phyloP scores from a whole-genome alignment of 2,797 vertebrate species.

The Jordanella pulchra region DNA sequence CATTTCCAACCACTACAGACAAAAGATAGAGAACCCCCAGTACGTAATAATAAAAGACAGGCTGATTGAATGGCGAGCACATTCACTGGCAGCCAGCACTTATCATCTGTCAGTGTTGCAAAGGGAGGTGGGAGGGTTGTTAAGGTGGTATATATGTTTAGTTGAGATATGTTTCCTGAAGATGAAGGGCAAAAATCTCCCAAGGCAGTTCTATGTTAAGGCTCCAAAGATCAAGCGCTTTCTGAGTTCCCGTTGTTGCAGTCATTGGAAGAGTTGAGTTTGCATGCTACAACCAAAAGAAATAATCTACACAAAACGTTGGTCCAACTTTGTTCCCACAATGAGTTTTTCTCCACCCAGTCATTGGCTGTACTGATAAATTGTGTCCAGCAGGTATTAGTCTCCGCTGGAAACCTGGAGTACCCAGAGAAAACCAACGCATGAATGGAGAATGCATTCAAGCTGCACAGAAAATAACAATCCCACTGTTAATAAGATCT shows the following conservation, averaged over 20 bases:
- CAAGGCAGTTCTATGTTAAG: neutral
- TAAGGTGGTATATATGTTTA: slow-evolving; percentile 11
- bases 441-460: neutral
- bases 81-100: slow-evolving; percentile 45
- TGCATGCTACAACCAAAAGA: neutral
- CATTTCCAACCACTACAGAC: slow-evolving; percentile 54
- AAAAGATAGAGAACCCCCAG: slow-evolving; percentile 51
- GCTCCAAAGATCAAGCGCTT: neutral
- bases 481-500: neutral
- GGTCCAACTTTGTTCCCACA: too few species aligned
- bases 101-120: slow-evolving; percentile 40
- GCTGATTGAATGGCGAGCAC: slow-evolving; percentile 36
- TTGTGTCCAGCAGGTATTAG: neutral
- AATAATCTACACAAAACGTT: too few species aligned
- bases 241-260: neutral
- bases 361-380: neutral
- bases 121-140: slow-evolving; percentile 21
- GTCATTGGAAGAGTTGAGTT: neutral
- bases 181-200: neutral
- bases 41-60: slow-evolving; percentile 53
- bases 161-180: neutral
- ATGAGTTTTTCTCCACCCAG: too few species aligned
- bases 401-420: neutral
- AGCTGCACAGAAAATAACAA: neutral
- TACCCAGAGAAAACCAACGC: neutral